Conservation (phyloP, 2,797 vertebrate genomes). For the Platalea minor region DNA sequence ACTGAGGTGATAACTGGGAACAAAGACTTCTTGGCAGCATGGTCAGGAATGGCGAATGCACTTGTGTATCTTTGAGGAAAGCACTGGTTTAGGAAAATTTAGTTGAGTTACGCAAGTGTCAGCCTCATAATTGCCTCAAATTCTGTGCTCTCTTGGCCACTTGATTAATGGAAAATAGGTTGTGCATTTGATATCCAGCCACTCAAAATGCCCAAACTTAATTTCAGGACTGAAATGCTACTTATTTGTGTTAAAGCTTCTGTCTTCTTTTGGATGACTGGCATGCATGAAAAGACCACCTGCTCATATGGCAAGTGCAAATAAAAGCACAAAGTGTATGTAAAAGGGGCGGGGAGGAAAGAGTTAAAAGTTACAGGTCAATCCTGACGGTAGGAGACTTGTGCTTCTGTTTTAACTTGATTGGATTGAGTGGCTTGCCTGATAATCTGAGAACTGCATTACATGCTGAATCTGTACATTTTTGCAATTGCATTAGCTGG, state of each 20-base stretch:
- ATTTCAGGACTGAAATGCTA: not conserved
- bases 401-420: not conserved
- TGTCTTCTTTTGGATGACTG: not conserved
- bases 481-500: not conserved
- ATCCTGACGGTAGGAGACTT: not conserved
- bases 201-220: not conserved
- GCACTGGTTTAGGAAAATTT: not conserved
- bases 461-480: not conserved
- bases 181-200: not conserved
- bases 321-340: not conserved
- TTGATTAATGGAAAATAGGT: not conserved
- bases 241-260: not conserved
- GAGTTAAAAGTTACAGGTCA: not conserved
- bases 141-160: not conserved
- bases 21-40: not conserved
- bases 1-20: not conserved
- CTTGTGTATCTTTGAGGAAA: not conserved
- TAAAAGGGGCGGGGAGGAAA: not conserved
- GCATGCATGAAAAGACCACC: not conserved
- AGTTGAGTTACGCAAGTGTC: not conserved
- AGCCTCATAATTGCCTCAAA: not conserved
- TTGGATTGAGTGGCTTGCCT: not conserved
- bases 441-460: not conserved
- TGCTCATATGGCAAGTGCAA: not conserved
- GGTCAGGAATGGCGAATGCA: not conserved